Evolutionary conservation across 2,797 vertebrate species (phyloP), one percentile per base, ranked within the genome.

Genomic region (Chaunax sp.): DNA sequence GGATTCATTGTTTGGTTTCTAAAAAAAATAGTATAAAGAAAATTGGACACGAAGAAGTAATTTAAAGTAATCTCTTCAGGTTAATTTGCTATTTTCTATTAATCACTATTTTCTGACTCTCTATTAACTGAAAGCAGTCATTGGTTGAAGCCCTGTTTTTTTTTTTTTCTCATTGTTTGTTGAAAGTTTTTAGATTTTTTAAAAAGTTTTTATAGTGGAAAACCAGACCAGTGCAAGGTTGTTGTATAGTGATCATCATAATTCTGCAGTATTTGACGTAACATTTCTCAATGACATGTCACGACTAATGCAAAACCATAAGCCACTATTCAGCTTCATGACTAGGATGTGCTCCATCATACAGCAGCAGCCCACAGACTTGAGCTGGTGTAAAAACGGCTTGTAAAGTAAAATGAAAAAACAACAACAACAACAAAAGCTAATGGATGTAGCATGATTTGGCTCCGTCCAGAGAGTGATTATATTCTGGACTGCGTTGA

Each of bases 401-500:
- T 70, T 53, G 50, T 70, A 60, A 56, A 63, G 52, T 44, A 15
- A 20, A 22, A 54, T 52, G 61, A 59, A 68, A 22, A 54, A 25
- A 23, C 8, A 28, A 44, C 58, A 51, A 55, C 70, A 50, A 80
- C 62, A 20, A 46, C 50, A 51, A 55, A 72, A 55, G 77, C 66
- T 68, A 78, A 82, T 85, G 69, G 72, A 77, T 80, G 59, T 68
- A 68, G 80, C 72, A 69, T 74, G 64, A 80, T 84, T 68, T 35
- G 22, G 72, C 81, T 52, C 54, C 6, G 16, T 78, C 81, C 83
- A 89, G 83, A 82, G 87, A 91, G 80, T 83, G 89, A 91, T 90
- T 90, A 89, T 87, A 80, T 89, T 85, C 64, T 79, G 73, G 81
- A 77, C 66, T 61, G 85, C 85, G 88, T 81, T 90, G 91, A 90